phyloP scores from a whole-genome alignment of 2,797 vertebrate genomes.

The Geotria australis region DNA sequence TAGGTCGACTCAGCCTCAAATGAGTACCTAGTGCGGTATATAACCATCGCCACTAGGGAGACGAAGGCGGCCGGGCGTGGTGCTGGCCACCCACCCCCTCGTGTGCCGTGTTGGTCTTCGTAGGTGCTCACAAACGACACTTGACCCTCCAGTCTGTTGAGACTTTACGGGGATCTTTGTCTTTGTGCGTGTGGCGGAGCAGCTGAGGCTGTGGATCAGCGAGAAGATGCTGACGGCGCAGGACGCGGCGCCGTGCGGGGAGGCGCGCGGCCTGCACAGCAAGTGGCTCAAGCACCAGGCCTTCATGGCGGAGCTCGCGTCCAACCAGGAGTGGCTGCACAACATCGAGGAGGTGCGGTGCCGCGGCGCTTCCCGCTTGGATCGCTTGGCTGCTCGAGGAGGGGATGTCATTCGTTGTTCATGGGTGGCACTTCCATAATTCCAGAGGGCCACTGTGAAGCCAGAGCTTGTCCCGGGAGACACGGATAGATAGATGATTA shows the following conservation, averaged over 20 bases:
- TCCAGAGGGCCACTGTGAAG: not conserved
- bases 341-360: constrained; percentile 47
- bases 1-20: no score
- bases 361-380: no score
- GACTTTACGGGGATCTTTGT: no score
- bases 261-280: constrained; percentile 41
- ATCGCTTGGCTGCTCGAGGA: not conserved
- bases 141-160: no score
- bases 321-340: constrained; percentile 62
- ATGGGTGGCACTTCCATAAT: not conserved
- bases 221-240: constrained; percentile 56
- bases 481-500: no score
- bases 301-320: constrained; percentile 55
- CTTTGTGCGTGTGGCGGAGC: not conserved
- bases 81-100: no score
- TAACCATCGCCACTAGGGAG: no score
- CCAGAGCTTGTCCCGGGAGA: not conserved
- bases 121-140: no score
- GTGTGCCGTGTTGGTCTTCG: no score
- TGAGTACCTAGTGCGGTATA: no score
- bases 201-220: constrained; percentile 36
- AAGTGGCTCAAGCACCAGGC: constrained; percentile 70
- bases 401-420: no score
- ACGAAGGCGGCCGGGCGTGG: no score
- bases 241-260: constrained; percentile 25